phyloP scores from a whole-genome alignment of 1,140 invertebrate species.

The Helicoverpa armigera region DNA sequence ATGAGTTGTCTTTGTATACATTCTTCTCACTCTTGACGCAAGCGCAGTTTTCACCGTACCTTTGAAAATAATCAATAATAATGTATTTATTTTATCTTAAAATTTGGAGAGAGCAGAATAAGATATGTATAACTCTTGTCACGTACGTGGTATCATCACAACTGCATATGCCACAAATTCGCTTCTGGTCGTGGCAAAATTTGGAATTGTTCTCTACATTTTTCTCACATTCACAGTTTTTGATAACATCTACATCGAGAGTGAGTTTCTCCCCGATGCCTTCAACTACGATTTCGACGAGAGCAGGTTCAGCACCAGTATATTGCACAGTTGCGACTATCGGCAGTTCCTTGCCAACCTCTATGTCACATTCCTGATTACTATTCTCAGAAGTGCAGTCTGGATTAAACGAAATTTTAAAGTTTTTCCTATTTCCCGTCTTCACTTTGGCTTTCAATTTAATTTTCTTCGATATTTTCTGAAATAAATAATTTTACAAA shows the following conservation, averaged over 20 bases:
- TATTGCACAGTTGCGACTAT: slow-evolving; percentile 58
- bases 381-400: slow-evolving; percentile 54
- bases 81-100: neutral
- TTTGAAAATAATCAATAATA: slow-evolving; percentile 72
- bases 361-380: slow-evolving; percentile 55
- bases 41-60: slow-evolving; percentile 87
- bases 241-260: slow-evolving; percentile 91
- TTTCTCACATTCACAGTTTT: slow-evolving; percentile 88
- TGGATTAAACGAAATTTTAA: slow-evolving; percentile 59
- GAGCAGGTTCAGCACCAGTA: slow-evolving; percentile 57
- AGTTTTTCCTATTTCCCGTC: slow-evolving; percentile 50
- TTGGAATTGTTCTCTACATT: slow-evolving; percentile 65
- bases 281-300: slow-evolving; percentile 72
- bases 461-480: slow-evolving; percentile 64
- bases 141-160: slow-evolving; percentile 89
- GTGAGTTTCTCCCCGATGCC: slow-evolving; percentile 91
- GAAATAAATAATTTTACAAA: slow-evolving; percentile 38
- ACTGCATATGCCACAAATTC: slow-evolving; percentile 91
- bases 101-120: neutral
- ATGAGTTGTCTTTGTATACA: slow-evolving; percentile 63
- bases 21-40: slow-evolving; percentile 70
- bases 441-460: slow-evolving; percentile 62
- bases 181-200: slow-evolving; percentile 86
- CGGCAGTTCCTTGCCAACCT: slow-evolving; percentile 56
- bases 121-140: slow-evolving; percentile 52